phyloP scores from a whole-genome alignment of 2,888 invertebrate species.

The Lithodes maja region DNA sequence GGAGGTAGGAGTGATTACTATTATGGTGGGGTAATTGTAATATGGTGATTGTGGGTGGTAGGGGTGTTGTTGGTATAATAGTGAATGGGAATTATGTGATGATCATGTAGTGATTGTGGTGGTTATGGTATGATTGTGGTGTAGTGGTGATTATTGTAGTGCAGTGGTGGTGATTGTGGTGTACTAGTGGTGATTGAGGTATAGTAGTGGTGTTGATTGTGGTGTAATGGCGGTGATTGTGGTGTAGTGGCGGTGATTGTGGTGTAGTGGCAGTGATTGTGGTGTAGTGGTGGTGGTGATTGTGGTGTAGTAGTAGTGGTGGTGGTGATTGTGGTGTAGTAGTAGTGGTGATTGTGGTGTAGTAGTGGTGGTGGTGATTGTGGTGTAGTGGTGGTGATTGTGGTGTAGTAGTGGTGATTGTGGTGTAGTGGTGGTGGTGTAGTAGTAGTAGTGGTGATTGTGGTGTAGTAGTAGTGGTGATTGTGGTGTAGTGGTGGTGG shows the following conservation, averaged over 20 bases:
- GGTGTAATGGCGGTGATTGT: neutral
- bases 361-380: neutral
- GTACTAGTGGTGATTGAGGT: neutral
- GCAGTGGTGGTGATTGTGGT: neutral
- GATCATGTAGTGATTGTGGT: too few species aligned
- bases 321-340: neutral
- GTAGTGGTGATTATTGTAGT: neutral
- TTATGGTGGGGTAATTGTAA: too few species aligned
- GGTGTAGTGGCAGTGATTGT: neutral
- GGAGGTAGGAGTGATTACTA: too few species aligned
- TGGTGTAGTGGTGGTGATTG: neutral
- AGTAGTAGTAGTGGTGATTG: neutral
- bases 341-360: neutral
- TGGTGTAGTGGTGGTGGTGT: neutral
- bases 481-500: neutral
- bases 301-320: neutral
- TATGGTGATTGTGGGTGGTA: too few species aligned
- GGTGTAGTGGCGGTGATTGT: neutral
- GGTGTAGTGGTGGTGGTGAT: neutral
- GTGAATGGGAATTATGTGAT: too few species aligned
- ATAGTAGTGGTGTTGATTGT: neutral
- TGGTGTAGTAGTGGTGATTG: neutral
- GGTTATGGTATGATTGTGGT: too few species aligned
- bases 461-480: neutral
- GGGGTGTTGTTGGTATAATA: too few species aligned